Evolutionary conservation across 2,797 vertebrate species (phyloP).

Genomic region (Pelochelys cantorii): DNA sequence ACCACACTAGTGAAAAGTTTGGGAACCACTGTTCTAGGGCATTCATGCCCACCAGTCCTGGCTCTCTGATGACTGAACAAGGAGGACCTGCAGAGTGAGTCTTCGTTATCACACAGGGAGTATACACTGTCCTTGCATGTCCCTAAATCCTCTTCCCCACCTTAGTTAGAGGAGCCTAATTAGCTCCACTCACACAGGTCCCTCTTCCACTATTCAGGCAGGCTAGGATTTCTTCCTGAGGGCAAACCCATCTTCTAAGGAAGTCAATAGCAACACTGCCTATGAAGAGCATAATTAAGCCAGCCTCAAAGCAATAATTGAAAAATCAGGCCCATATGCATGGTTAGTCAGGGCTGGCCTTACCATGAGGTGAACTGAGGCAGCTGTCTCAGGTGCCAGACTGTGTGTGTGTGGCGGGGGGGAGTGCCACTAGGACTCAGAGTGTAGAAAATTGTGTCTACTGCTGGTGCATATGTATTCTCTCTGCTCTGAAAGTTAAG

Average conservation of each 20-base stretch:
- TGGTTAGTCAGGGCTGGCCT: no score
- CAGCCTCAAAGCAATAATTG: neutral
- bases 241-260: neutral
- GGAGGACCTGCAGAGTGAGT: neutral
- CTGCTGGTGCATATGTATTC: no score
- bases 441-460: no score
- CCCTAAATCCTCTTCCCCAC: neutral
- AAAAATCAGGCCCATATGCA: neutral
- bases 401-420: no score
- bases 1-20: no score
- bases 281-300: neutral
- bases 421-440: no score
- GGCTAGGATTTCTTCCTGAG: neutral
- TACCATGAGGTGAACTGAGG: no score
- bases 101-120: neutral
- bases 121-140: neutral
- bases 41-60: neutral
- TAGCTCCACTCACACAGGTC: neutral
- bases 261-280: neutral
- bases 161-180: neutral
- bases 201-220: neutral
- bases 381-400: no score
- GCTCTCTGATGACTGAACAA: neutral
- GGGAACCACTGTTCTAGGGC: no score
- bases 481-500: no score